Conservation (phyloP, 2,888 invertebrate genomes). For the Pseudanteris insignis region DNA sequence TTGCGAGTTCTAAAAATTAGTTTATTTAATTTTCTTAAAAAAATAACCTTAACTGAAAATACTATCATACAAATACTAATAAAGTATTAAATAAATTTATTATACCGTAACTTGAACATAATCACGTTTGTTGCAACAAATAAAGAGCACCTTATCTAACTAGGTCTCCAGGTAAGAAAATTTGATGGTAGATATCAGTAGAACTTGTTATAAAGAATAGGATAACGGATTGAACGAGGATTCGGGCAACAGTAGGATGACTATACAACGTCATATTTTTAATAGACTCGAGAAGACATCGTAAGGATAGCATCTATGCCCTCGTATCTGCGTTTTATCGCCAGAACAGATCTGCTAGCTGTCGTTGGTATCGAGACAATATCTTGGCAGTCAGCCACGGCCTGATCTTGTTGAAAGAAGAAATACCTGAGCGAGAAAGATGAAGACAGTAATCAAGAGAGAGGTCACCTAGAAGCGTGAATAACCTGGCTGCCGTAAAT, state of each 20-base stretch:
- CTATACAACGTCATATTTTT: constrained; percentile 57
- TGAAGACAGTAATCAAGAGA: constrained; percentile 21
- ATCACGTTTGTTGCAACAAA: no score
- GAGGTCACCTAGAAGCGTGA: constrained; percentile 10
- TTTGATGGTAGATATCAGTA: no score
- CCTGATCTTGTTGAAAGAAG: constrained; percentile 17
- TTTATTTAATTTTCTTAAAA: no score
- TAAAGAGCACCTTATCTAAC: constrained; percentile 26
- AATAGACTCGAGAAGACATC: constrained; percentile 49
- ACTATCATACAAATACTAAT: no score
- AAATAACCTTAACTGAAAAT: no score
- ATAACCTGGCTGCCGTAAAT: constrained; percentile 40
- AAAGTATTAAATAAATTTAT: no score
- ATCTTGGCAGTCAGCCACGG: constrained; percentile 49
- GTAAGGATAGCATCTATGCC: constrained; percentile 41
- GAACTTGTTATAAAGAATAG: constrained; percentile 49
- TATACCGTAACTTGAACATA: no score
- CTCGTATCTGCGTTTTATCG: constrained; percentile 53
- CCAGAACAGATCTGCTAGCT: constrained; percentile 55
- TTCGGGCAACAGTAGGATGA: constrained; percentile 48
- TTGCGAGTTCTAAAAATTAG: no score
- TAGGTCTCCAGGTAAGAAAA: constrained; percentile 36
- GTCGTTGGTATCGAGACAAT: constrained; percentile 55
- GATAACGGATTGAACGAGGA: constrained; percentile 53
- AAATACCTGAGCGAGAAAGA: constrained; percentile 2